Conservation (phyloP, 2,113 vertebrate genomes). For the Dicerorhinus sumatrensis region DNA sequence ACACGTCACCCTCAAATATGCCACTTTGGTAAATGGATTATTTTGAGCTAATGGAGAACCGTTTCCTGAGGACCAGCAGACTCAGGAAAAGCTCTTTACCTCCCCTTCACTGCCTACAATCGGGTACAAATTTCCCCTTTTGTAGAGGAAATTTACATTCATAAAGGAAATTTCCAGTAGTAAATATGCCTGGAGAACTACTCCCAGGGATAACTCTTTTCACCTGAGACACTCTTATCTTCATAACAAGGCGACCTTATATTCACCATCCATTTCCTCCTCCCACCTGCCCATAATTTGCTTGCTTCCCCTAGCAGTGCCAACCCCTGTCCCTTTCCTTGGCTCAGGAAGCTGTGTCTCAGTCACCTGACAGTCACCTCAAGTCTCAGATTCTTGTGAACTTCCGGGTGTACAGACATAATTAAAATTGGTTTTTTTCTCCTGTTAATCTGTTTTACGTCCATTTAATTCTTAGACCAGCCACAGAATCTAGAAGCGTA, state of each 20-base stretch:
- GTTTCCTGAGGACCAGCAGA: too few species aligned
- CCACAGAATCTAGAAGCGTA: background rate
- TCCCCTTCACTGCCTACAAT: accelerated
- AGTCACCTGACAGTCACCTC: background rate
- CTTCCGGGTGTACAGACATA: accelerated
- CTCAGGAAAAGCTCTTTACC: background rate
- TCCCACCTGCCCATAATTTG: too few species aligned
- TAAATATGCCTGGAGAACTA: background rate
- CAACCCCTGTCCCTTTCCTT: background rate
- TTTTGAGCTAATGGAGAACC: background rate
- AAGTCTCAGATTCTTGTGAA: background rate
- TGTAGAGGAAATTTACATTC: background rate
- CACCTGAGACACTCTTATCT: too few species aligned
- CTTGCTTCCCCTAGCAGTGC: too few species aligned
- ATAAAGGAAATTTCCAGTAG: background rate
- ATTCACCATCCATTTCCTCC: background rate
- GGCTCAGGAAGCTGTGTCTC: background rate
- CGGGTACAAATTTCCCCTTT: background rate
- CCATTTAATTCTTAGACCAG: background rate
- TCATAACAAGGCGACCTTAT: too few species aligned
- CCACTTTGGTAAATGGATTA: background rate
- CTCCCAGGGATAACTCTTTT: background rate
- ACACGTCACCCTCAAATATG: accelerated
- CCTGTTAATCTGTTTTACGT: background rate
- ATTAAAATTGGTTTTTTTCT: background rate